Evolutionary conservation across 2,113 vertebrate genomes (phyloP).

Genomic region (Pao palembangensis): DNA sequence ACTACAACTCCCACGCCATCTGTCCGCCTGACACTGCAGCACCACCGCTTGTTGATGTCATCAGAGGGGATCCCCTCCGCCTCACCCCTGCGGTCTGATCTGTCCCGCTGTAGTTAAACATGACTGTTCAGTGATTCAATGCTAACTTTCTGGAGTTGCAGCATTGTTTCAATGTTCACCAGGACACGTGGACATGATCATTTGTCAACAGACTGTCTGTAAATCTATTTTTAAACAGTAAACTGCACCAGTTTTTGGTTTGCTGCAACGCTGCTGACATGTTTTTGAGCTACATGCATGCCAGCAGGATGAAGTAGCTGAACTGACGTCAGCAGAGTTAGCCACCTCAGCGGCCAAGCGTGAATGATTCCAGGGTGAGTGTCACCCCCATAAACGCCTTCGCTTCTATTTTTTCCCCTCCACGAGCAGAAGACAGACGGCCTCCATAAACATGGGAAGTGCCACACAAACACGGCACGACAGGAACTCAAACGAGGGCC

Average conservation of each 20-base stretch:
- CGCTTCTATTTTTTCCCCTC: neutral
- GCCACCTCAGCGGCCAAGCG: slow-evolving; percentile 14
- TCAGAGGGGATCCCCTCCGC: slow-evolving; percentile 37
- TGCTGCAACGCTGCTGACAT: neutral
- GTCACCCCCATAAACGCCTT: slow-evolving; percentile 8
- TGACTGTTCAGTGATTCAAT: no score
- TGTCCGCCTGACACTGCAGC: slow-evolving; percentile 6
- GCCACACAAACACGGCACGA: slow-evolving; percentile 9
- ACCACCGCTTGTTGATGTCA: slow-evolving; percentile 39
- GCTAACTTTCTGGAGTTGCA: no score
- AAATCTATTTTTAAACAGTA: neutral
- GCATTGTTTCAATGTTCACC: no score
- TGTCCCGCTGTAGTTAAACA: no score
- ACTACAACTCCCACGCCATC: slow-evolving; percentile 42
- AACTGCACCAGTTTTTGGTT: no score
- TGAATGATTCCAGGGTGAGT: slow-evolving; percentile 7
- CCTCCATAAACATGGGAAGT: slow-evolving; percentile 14
- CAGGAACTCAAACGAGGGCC: slow-evolving; percentile 3
- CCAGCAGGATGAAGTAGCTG: neutral
- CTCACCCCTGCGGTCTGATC: neutral
- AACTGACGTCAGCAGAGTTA: neutral
- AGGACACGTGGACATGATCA: no score
- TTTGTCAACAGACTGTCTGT: neutral
- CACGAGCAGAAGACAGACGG: neutral
- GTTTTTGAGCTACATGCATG: no score